Evolutionary conservation across 2,888 invertebrate genomes (phyloP), one percentile per base, ranked within the genome.

Genomic region (Ochropacha duplaris): DNA sequence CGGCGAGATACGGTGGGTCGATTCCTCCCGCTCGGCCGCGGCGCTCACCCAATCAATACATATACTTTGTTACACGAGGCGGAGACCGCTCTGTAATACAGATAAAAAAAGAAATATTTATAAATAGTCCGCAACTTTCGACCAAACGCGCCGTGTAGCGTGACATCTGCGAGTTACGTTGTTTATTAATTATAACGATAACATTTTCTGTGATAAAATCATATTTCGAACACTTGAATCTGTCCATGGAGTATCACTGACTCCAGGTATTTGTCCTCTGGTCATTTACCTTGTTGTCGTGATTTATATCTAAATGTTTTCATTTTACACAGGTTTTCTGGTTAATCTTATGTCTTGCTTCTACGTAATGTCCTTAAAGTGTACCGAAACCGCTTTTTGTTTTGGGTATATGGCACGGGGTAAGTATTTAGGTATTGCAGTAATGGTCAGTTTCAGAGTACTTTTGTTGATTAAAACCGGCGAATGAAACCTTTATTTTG

Each of bases 1-100:
- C 72, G 71, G 58, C 62, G 60, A 71, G 68, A 69, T 66, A 66
- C 66, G 61, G 66, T 64, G 70, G 62, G 68, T 69, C 71, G 68
- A 72, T 74, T 70, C 72, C 74, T 69, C 67, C 74, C 74, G 71
- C 69, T 61, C 58, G 58, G 64, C 75, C 69, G 60, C 58, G 58
- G 64, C 75, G 73, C 67, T 76, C 76, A 73, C 55, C 81, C 81
- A 88, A 89, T 88, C 86, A 72, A 87, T 86, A 86, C 72, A 72
- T 78, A 81, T 78, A 82, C 85, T 82, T 83, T 83, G 84, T 86
- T 79, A 81, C 78, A 74, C 57, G 68, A 75, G 73, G 76, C 76
- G 76, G 78, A 66, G 69, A 68, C 68, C 59, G 66, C 52, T 28
- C 36, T 58, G 68, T 64, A 66, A 58, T 64, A 68, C 62, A 62